These are phyloP conservation scores for Conus ventricosus DNA, from an alignment of 1,140 invertebrate species.

Conservation along the genomic window DNA sequence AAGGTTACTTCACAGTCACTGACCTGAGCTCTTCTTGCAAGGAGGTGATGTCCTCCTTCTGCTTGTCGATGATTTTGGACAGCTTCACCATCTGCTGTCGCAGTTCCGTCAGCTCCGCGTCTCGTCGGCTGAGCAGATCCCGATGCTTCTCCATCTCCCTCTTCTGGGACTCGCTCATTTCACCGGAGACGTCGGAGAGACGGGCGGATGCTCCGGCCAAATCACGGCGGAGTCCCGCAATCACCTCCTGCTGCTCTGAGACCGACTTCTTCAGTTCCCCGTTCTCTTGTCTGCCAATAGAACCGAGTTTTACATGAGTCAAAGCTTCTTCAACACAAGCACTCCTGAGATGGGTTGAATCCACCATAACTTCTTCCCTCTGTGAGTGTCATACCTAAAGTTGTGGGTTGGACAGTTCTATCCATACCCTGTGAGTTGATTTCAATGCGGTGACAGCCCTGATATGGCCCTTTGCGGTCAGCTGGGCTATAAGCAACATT, in stretches of 20 bases:
- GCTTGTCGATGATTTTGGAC: slow-evolving; percentile 73
- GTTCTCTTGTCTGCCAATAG: slow-evolving; percentile 64
- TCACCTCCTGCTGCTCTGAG: slow-evolving; percentile 69
- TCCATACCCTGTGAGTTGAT: too few relatives aligned
- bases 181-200: slow-evolving; percentile 73
- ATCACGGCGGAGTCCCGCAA: slow-evolving; percentile 69
- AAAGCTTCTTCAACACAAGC: too few relatives aligned
- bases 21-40: slow-evolving; percentile 66
- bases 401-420: too few relatives aligned
- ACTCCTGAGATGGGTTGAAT: too few relatives aligned
- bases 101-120: slow-evolving; percentile 66
- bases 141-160: slow-evolving; percentile 71
- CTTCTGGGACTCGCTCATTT: slow-evolving; percentile 74
- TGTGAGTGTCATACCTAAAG: too few relatives aligned
- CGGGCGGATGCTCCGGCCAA: slow-evolving; percentile 70
- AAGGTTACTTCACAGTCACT: background rate
- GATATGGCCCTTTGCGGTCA: too few relatives aligned
- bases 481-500: too few relatives aligned
- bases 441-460: too few relatives aligned
- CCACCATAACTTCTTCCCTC: too few relatives aligned
- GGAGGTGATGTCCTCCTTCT: slow-evolving; percentile 68
- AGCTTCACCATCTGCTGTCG: slow-evolving; percentile 73
- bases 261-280: slow-evolving; percentile 66
- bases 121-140: slow-evolving; percentile 59
- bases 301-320: slow-evolving; percentile 8